Evolutionary conservation across 2,797 vertebrate genomes (phyloP).

Genomic region (Vultur gryphus): DNA sequence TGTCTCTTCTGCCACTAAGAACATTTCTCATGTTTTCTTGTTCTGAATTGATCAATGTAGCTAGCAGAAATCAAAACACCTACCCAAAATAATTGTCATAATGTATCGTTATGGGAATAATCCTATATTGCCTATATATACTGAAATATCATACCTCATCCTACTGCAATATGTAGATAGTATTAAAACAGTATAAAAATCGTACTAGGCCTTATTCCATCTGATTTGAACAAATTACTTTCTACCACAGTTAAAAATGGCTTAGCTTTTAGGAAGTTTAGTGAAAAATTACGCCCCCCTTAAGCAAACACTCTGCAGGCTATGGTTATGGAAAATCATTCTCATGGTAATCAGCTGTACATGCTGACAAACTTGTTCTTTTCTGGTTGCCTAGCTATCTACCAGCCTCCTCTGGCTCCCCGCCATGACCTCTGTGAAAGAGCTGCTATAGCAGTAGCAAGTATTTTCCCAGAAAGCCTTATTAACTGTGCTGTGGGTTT

Average conservation of each 20-base stretch:
- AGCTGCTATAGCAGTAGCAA: constrained; percentile 40
- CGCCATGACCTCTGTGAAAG: constrained; percentile 47
- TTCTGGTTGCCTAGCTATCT: constrained; percentile 65
- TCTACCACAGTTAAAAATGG: not conserved
- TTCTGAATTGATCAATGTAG: not conserved
- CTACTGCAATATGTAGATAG: not conserved
- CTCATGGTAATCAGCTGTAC: constrained; percentile 46
- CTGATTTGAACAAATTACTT: not conserved
- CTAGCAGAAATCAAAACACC: not conserved
- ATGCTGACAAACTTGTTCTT: constrained; percentile 72
- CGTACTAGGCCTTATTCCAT: not conserved
- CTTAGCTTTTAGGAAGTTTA: constrained; percentile 10
- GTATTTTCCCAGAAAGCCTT: constrained; percentile 14
- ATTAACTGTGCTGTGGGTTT: not conserved
- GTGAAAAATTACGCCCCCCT: constrained; percentile 13
- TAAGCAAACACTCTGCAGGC: constrained; percentile 13
- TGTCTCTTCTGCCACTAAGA: not conserved
- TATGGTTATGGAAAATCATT: constrained; percentile 50
- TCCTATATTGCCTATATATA: not conserved
- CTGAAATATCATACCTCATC: not conserved
- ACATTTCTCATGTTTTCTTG: not conserved
- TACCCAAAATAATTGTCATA: not conserved
- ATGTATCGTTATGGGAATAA: not conserved
- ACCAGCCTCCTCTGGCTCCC: constrained; percentile 47
- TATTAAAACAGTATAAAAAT: not conserved